Base-by-base conservation (phyloP, 2,888 invertebrate genomes). In the Leucophenga maculata region DNA sequence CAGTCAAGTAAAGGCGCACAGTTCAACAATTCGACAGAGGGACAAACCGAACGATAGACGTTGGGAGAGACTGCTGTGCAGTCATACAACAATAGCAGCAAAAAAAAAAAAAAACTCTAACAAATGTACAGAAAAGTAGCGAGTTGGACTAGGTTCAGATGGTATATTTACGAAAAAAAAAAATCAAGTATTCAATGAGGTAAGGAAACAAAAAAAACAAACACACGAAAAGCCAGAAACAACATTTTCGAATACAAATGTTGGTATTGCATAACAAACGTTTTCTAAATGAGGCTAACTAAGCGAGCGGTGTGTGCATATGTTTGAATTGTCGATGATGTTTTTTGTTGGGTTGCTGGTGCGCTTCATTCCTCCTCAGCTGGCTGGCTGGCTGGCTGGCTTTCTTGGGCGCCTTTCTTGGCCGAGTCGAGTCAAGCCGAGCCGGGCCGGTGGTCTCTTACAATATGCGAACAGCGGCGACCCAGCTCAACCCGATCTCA, bases 231-330 rank as follows among this genome's bases (percentile, higher is more conserved):
- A 67, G 50, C n/a, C 71, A 69, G 67, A 3, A 77, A 75, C 80
- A 84, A 83, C 79, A 83, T 82, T 83, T 81, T 79, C 85, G 83
- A 84, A 84, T 86, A 83, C 83, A 84, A 84, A 85, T 85, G 86
- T 84, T 85, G 82, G 83, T 79, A 85, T 85, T 86, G 85, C 85
- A 85, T 84, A 85, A 85, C 82, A 83, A 82, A 82, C 81, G 83
- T 82, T 82, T 82, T 82, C 83, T 82, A 82, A 82, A 82, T 83
- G 81, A 82, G 81, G 81, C 83, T 81, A 81, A 81, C 81, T 81
- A 81, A 81, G 82, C 83, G 48, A 67, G 13, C 67, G 32, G 18
- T 72, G 80, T 72, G 80, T 80, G 81, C 81, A 81, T 81, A 81
- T 81, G 81, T 82, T 81, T 82, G 81, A 83, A 81, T 83, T 83